Percentiles rank a stretch among this genome's conserved stretches.
Conservation (phyloP, 1,140 invertebrate species). For the Wiebesia pumilae region DNA sequence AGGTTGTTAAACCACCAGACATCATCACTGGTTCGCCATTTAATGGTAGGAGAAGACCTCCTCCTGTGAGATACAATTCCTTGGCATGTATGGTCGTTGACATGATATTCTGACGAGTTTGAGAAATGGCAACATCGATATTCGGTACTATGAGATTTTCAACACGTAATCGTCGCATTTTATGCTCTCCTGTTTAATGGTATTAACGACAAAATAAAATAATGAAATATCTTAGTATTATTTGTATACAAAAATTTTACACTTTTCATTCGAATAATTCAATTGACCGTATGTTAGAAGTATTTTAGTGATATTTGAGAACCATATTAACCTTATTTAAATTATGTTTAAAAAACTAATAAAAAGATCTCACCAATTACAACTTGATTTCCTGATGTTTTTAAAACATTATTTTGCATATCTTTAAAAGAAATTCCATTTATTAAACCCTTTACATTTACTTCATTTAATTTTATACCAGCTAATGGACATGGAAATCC, state of each 20-base stretch:
- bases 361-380: conserved; percentile 56
- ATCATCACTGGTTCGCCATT: conserved; percentile 54
- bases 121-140: conserved; percentile 50
- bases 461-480: conserved; percentile 56
- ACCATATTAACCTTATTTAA: too few relatives aligned
- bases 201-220: not conserved
- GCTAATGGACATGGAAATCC: conserved; percentile 60
- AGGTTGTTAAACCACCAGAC: conserved; percentile 54
- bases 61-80: conserved; percentile 52
- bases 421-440: conserved; percentile 59
- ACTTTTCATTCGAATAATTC: too few relatives aligned
- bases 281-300: too few relatives aligned
- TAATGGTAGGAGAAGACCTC: conserved; percentile 58
- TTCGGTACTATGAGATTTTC: conserved; percentile 47
- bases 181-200: conserved; percentile 54
- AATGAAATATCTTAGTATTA: too few relatives aligned
- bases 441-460: conserved; percentile 56
- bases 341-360: too few relatives aligned
- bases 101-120: conserved; percentile 46
- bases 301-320: too few relatives aligned
- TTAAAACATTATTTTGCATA: conserved; percentile 59
- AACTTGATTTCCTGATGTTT: conserved; percentile 60
- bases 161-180: conserved; percentile 43
- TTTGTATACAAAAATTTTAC: too few relatives aligned
- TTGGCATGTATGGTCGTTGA: conserved; percentile 47